These are phyloP conservation scores for Polyommatus icarus DNA, from an alignment of 2,888 invertebrate genomes.

Conservation along the genomic window DNA sequence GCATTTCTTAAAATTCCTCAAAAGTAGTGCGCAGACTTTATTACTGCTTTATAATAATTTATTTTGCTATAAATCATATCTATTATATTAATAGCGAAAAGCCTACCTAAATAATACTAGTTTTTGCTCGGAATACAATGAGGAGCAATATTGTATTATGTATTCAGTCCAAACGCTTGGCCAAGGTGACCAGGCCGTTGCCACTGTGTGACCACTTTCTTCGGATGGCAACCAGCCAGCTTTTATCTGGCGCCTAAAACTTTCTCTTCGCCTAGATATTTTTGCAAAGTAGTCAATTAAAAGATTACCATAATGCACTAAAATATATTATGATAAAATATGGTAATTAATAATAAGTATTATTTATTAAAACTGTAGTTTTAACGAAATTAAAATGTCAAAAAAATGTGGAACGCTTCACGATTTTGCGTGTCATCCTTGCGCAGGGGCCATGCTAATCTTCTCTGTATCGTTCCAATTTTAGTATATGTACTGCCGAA, in stretches of 20 bases:
- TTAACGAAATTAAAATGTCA: neutral
- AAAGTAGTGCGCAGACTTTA: neutral
- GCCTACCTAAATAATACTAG: neutral
- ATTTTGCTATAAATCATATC: neutral
- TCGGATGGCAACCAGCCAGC: slow-evolving; percentile 20
- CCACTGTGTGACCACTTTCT: slow-evolving; percentile 27
- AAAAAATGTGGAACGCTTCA: slow-evolving; percentile 66
- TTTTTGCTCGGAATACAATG: slow-evolving; percentile 14
- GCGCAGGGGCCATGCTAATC: slow-evolving; percentile 70
- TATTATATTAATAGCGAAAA: neutral
- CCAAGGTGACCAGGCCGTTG: slow-evolving; percentile 25
- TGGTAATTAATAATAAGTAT: too few species aligned
- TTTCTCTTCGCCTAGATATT: slow-evolving; percentile 23
- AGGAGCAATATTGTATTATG: slow-evolving; percentile 18
- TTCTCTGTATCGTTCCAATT: slow-evolving; percentile 67
- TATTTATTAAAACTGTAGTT: neutral
- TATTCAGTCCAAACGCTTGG: slow-evolving; percentile 25
- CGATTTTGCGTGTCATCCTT: slow-evolving; percentile 69
- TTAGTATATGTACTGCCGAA: slow-evolving; percentile 67
- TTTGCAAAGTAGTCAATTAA: neutral
- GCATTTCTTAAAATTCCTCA: too few species aligned
- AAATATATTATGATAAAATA: neutral
- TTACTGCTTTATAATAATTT: neutral
- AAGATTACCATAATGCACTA: neutral
- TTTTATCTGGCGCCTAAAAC: slow-evolving; percentile 9